These are phyloP conservation scores for Glyptemys insculpta DNA, from an alignment of 2,797 vertebrate genomes.

Conservation along the genomic window DNA sequence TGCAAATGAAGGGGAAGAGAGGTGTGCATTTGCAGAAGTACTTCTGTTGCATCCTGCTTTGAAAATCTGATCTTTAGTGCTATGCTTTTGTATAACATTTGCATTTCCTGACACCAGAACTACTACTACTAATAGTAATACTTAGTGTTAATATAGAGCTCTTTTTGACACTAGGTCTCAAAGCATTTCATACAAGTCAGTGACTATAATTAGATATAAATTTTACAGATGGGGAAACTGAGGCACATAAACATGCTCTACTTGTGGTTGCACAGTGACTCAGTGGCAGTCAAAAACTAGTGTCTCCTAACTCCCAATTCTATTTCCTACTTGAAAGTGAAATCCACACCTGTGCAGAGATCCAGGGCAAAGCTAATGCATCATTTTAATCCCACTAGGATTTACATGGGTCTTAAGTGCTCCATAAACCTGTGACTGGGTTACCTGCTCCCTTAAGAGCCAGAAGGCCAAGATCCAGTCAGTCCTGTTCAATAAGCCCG, in stretches of 20 bases:
- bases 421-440: too few species aligned
- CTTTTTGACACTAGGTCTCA: neutral
- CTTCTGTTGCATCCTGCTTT: neutral
- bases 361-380: neutral
- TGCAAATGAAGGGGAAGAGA: neutral
- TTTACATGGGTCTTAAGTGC: neutral
- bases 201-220: neutral
- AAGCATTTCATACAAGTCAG: accelerated
- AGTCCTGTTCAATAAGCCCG: too few species aligned
- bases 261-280: neutral
- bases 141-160: neutral
- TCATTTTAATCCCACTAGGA: neutral
- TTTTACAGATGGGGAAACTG: neutral
- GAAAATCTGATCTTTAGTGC: neutral
- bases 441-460: too few species aligned
- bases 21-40: neutral
- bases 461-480: too few species aligned
- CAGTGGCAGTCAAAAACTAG: neutral
- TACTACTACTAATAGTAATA: neutral
- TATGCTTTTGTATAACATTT: neutral
- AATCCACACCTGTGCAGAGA: neutral
- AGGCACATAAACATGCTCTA: neutral
- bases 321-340: neutral
- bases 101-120: neutral
- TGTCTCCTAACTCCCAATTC: neutral